A percentile compares a stretch with the other conserved stretches of the same genome.
Conservation (phyloP, 2,797 vertebrate species). For the Rhabdophis nuchalis region DNA sequence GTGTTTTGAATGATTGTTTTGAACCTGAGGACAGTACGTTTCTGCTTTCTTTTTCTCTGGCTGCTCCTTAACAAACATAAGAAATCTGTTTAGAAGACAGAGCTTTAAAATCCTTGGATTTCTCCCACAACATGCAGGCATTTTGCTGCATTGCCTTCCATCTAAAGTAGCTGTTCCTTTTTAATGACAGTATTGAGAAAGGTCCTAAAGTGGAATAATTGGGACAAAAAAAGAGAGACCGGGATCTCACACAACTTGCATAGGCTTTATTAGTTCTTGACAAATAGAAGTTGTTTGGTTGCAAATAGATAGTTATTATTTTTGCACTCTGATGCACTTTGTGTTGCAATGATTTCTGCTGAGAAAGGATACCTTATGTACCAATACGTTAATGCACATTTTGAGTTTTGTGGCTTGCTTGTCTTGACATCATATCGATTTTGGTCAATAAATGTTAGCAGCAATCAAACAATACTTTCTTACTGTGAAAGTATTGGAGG, state of each 20-base stretch:
- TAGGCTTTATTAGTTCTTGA: slow-evolving; percentile 10
- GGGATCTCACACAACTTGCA: background rate
- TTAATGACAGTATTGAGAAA: background rate
- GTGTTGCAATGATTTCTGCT: slow-evolving; percentile 2
- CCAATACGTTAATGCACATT: background rate
- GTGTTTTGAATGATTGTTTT: background rate
- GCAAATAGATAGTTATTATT: slow-evolving; percentile 10
- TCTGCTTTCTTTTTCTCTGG: background rate
- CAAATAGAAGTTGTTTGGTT: slow-evolving; percentile 5
- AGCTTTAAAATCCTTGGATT: slow-evolving; percentile 22
- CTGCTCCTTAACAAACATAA: background rate
- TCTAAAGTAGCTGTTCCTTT: background rate
- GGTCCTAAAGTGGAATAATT: slow-evolving; percentile 29
- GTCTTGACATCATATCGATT: background rate
- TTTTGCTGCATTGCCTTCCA: background rate
- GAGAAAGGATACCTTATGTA: slow-evolving; percentile 11
- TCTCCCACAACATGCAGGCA: background rate
- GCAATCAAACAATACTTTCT: background rate
- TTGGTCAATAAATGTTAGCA: background rate
- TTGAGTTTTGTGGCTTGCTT: background rate
- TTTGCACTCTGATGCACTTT: slow-evolving; percentile 15
- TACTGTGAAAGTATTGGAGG: background rate
- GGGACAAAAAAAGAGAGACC: background rate
- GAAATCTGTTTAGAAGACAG: slow-evolving; percentile 3
- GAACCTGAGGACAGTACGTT: rapidly evolving